These are phyloP conservation scores for Sphaerophoria rueppellii DNA, from an alignment of 2,888 invertebrate genomes.

Conservation along the genomic window DNA sequence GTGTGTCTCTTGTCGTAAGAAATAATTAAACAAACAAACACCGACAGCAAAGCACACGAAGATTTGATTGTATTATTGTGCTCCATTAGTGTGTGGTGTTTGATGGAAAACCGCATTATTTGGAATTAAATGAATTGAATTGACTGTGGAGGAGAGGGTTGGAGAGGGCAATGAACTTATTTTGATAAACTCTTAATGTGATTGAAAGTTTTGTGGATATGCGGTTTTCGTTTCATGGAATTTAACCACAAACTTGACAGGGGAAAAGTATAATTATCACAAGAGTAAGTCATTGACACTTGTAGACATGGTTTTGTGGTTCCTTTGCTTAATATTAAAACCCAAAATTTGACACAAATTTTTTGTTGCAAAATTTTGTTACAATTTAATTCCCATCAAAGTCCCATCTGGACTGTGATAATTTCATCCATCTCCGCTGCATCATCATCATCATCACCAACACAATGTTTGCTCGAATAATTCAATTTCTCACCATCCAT, in stretches of 20 bases:
- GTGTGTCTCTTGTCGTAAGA: conserved; percentile 11
- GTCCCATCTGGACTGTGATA: background rate
- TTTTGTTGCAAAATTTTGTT: too few species aligned
- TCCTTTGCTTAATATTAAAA: too few species aligned
- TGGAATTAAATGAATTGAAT: background rate
- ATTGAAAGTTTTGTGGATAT: background rate
- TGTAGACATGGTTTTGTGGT: background rate
- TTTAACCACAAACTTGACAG: conserved; percentile 2
- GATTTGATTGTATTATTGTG: conserved; percentile 19
- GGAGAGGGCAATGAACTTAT: background rate
- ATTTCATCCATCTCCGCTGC: background rate
- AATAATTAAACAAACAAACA: conserved; percentile 22
- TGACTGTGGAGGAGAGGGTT: background rate
- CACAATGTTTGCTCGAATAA: background rate
- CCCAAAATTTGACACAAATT: too few species aligned
- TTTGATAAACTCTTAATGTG: conserved; percentile 23
- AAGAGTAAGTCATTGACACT: background rate
- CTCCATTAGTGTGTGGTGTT: conserved; percentile 39
- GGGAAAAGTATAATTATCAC: background rate
- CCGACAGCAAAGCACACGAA: conserved; percentile 1
- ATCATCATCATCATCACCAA: background rate
- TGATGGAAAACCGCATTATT: conserved; percentile 28
- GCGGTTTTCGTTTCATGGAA: background rate
- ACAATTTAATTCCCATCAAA: background rate
- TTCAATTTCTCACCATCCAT: conserved; percentile 7